Conservation (phyloP, 2,113 vertebrate species). For the Pomatorhinus ruficollis region DNA sequence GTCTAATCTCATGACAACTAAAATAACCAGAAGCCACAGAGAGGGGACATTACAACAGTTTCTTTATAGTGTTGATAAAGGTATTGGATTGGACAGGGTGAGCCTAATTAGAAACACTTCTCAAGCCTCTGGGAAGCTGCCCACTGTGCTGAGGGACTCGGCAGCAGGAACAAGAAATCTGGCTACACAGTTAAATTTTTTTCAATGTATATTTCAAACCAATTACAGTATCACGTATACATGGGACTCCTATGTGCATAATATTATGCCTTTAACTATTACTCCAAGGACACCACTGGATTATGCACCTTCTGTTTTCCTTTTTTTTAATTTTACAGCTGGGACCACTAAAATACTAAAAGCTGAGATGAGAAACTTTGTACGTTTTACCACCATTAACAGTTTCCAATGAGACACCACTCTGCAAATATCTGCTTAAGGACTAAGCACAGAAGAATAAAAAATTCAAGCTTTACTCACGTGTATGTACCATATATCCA, state of each 20-base stretch:
- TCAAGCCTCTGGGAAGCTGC: constrained; percentile 46
- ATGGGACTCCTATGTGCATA: constrained; percentile 18
- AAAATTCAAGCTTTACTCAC: background rate
- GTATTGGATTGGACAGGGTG: constrained; percentile 33
- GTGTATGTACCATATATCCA: background rate
- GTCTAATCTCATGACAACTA: constrained; percentile 36
- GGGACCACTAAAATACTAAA: constrained; percentile 69
- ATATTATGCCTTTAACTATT: constrained; percentile 65
- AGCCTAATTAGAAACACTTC: constrained; percentile 59
- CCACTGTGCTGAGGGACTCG: constrained; percentile 45
- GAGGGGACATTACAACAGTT: constrained; percentile 19
- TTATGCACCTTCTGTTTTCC: constrained; percentile 67
- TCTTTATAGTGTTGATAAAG: constrained; percentile 54
- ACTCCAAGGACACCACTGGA: constrained; percentile 57
- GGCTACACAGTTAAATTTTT: background rate
- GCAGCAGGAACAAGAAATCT: constrained; percentile 27
- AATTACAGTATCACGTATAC: constrained; percentile 45
- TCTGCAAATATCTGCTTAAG: constrained; percentile 27
- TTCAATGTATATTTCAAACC: constrained; percentile 42
- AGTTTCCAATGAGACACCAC: constrained; percentile 41
- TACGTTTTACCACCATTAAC: constrained; percentile 38
- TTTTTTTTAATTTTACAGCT: constrained; percentile 68
- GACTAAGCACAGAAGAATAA: background rate
- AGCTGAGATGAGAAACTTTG: constrained; percentile 60
- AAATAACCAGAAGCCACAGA: constrained; percentile 52